These are phyloP conservation scores for Oxyteleia sp. DNA, from an alignment of 2,888 invertebrate genomes.

Conservation along the genomic window DNA sequence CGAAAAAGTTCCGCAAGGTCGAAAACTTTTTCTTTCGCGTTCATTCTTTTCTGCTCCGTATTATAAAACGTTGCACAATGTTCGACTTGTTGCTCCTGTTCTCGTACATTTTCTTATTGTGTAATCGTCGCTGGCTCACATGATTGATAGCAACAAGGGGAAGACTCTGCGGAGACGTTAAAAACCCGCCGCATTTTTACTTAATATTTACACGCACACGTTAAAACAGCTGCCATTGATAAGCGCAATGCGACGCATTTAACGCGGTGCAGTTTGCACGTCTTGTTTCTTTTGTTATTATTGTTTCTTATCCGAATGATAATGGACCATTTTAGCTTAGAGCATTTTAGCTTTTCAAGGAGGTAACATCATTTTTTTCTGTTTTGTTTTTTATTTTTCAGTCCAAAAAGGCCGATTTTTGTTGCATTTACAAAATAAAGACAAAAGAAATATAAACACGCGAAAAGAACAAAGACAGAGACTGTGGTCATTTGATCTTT, in stretches of 20 bases:
- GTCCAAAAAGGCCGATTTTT: too few species aligned
- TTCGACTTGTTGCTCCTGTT: conserved; percentile 44
- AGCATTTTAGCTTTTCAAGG: too few species aligned
- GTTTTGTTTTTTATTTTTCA: too few species aligned
- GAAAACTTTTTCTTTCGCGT: conserved; percentile 15
- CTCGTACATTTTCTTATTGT: conserved; percentile 63
- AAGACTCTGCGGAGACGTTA: conserved; percentile 26
- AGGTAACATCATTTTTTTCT: too few species aligned
- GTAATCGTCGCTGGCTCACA: conserved; percentile 59
- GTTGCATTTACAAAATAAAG: too few species aligned
- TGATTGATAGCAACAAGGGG: conserved; percentile 58
- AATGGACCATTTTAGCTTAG: too few species aligned
- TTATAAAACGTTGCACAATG: conserved; percentile 59
- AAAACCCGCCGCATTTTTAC: conserved; percentile 54
- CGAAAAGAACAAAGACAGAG: too few species aligned
- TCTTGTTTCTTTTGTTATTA: too few species aligned
- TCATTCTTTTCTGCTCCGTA: conserved; percentile 24
- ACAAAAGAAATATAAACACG: too few species aligned
- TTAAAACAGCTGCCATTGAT: conserved; percentile 53
- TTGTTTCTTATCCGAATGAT: too few species aligned
- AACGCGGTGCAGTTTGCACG: conserved; percentile 19
- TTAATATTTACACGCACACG: conserved; percentile 61
- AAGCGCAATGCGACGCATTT: conserved; percentile 41
- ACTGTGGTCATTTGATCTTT: too few species aligned
- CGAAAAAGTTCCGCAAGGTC: too few species aligned